Percentiles rank a stretch among this genome's conserved stretches.
These are phyloP conservation scores for Acronicta leporina DNA, from an alignment of 2,888 invertebrate species.

Conservation along the genomic window DNA sequence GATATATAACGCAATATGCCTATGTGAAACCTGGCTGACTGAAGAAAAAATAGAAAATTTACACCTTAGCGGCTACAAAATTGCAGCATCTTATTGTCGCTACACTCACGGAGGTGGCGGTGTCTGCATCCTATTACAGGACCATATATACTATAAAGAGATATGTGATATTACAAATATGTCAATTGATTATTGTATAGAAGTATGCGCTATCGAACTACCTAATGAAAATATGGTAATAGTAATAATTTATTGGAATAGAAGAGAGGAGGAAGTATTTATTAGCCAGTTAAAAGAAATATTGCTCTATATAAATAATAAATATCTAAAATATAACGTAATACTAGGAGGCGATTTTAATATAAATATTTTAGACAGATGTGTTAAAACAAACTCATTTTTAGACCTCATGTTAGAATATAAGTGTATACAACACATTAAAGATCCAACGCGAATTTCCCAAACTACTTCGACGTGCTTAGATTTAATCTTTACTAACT, in stretches of 20 bases:
- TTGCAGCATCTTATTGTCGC: conserved; percentile 6
- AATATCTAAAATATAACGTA: conserved; percentile 5
- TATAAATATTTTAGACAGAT: conserved; percentile 4
- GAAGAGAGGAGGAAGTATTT: conserved; percentile 5
- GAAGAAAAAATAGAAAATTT: not conserved
- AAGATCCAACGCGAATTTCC: not conserved
- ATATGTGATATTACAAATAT: conserved; percentile 5
- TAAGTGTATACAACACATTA: conserved; percentile 5
- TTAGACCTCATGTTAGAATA: conserved; percentile 9
- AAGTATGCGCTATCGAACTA: conserved; percentile 1
- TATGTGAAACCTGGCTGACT: conserved; percentile 8
- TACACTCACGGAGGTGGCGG: conserved; percentile 7
- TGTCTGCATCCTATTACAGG: conserved; percentile 7
- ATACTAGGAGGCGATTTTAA: conserved; percentile 10
- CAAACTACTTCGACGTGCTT: conserved; percentile 2
- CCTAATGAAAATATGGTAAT: not conserved
- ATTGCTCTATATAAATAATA: not conserved
- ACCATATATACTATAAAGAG: conserved; percentile 4
- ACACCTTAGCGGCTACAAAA: not conserved
- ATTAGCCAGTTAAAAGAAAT: conserved; percentile 5
- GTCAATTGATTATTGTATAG: conserved; percentile 7
- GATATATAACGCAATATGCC: conserved; percentile 4
- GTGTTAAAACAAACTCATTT: not conserved
- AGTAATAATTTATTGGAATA: conserved; percentile 12
- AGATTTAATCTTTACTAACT: conserved; percentile 1